Evolutionary conservation across 2,888 invertebrate species (phyloP).

Genomic region (Parapristionchus giblindavisi): DNA sequence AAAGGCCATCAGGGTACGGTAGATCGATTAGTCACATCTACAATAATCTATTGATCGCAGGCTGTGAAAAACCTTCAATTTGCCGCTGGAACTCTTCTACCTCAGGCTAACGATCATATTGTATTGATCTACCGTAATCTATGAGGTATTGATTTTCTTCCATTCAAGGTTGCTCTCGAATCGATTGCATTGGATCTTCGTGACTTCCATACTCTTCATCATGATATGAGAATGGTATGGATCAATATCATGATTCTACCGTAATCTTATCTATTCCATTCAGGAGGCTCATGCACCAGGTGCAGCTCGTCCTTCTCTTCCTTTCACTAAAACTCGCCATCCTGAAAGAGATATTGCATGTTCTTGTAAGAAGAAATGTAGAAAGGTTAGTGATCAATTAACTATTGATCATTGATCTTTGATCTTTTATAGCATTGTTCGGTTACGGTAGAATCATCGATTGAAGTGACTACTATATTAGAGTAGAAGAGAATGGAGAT

Average conservation of each 20-base stretch:
- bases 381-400: too few relatives aligned
- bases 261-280: not conserved
- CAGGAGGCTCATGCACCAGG: slow-evolving; percentile 24
- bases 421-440: not conserved
- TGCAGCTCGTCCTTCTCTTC: slow-evolving; percentile 11
- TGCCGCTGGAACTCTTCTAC: slow-evolving; percentile 22
- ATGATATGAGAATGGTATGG: slow-evolving; percentile 19
- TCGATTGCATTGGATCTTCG: slow-evolving; percentile 3
- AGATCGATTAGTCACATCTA: not conserved
- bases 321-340: slow-evolving; percentile 24
- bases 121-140: slow-evolving; percentile 11
- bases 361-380: too few relatives aligned
- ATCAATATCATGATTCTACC: not conserved
- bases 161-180: slow-evolving; percentile 1
- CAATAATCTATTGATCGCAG: not conserved
- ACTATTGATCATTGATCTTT: not conserved
- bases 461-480: slow-evolving; percentile 17
- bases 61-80: slow-evolving; percentile 17
- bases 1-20: slow-evolving; percentile 15
- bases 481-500: slow-evolving; percentile 5
- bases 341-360: too few relatives aligned
- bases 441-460: slow-evolving; percentile 24
- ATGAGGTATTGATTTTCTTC: not conserved
- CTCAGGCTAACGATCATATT: slow-evolving; percentile 16
- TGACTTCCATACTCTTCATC: slow-evolving; percentile 28